A percentile compares a stretch with the other conserved stretches of the same genome.
These are phyloP conservation scores for Parazoanthus atlanticus DNA, from an alignment of 92 coral and sea anemone genomes.

Conservation along the genomic window DNA sequence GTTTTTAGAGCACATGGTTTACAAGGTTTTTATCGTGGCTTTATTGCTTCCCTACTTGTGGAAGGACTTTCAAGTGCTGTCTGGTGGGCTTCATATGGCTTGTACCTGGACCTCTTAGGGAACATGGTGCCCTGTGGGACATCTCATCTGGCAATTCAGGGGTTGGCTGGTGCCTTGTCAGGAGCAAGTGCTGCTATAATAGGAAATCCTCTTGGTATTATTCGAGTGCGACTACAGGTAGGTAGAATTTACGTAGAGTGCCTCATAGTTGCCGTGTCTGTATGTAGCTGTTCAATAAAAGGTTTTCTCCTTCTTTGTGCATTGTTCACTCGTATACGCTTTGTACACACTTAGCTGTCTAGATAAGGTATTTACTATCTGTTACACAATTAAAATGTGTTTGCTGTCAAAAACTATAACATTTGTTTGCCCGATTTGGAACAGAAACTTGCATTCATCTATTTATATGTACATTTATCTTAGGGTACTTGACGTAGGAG, in stretches of 20 bases:
- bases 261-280: no score
- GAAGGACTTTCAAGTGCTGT: slow-evolving; percentile 73
- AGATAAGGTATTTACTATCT: no score
- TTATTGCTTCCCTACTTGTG: slow-evolving; percentile 62
- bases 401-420: no score
- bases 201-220: slow-evolving; percentile 68
- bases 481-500: no score
- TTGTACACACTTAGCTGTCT: no score
- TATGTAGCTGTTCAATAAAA: no score
- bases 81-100: slow-evolving; percentile 85
- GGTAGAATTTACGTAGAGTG: neutral
- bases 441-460: no score
- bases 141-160: slow-evolving; percentile 71
- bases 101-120: slow-evolving; percentile 63
- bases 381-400: no score
- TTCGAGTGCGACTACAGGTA: slow-evolving; percentile 72
- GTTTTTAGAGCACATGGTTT: slow-evolving; percentile 63
- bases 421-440: no score
- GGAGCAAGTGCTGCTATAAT: slow-evolving; percentile 71
- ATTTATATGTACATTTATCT: no score
- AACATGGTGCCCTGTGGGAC: slow-evolving; percentile 74
- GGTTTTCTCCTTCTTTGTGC: no score
- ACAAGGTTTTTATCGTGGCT: slow-evolving; percentile 75
- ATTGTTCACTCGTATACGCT: no score
- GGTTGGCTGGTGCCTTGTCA: slow-evolving; percentile 71